These are phyloP conservation scores for Eupithecia tripunctaria DNA, from an alignment of 2,888 invertebrate genomes.

Conservation along the genomic window DNA sequence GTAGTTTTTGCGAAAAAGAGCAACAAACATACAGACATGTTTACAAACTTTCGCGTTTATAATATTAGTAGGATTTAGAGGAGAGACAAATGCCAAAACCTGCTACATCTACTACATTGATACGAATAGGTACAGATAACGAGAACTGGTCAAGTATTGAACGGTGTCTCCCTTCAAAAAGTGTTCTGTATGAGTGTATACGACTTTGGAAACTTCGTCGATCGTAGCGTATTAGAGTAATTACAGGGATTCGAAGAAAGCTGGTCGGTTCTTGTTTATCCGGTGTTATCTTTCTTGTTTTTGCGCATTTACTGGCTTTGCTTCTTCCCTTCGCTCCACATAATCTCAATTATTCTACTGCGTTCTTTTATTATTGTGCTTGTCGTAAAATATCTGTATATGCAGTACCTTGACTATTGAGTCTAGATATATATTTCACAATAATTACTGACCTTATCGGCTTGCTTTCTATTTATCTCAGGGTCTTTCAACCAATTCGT, in stretches of 20 bases:
- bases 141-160: neutral
- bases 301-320: neutral
- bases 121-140: neutral
- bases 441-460: constrained; percentile 13
- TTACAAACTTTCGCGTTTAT: too few species aligned
- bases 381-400: neutral
- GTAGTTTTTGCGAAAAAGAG: too few species aligned
- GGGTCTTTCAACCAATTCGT: constrained; percentile 11
- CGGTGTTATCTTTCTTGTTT: neutral
- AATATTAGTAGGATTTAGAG: too few species aligned
- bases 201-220: neutral
- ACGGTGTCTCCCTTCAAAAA: neutral
- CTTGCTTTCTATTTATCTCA: constrained; percentile 24
- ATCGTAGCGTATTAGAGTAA: neutral
- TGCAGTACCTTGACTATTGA: neutral
- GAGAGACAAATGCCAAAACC: neutral
- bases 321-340: neutral
- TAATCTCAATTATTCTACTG: neutral
- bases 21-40: too few species aligned
- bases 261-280: neutral
- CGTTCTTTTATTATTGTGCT: neutral
- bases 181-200: neutral
- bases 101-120: neutral
- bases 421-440: constrained; percentile 2
- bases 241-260: neutral